These are phyloP conservation scores for Strix uralensis DNA, from an alignment of 2,113 vertebrate genomes.

Conservation along the genomic window DNA sequence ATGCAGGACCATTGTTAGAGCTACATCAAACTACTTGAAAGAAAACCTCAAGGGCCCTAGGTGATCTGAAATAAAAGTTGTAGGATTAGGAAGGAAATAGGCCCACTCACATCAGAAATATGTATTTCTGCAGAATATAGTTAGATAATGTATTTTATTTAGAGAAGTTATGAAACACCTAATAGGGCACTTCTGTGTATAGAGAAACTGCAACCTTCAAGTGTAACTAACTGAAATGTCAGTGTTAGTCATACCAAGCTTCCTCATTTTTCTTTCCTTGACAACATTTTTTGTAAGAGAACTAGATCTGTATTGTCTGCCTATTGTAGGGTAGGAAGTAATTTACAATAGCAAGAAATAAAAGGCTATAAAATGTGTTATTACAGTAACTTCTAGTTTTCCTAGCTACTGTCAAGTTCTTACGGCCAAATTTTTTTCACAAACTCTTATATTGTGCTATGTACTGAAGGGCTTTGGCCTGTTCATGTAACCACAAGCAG, in stretches of 20 bases:
- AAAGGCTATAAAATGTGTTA: background rate
- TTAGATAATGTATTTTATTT: background rate
- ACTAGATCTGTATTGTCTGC: background rate
- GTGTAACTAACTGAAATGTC: constrained; percentile 3
- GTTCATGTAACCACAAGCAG: background rate
- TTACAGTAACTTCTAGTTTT: background rate
- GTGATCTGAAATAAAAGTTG: background rate
- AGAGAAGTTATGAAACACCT: background rate
- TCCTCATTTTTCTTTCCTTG: constrained; percentile 3
- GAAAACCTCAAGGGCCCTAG: background rate
- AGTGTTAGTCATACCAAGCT: background rate
- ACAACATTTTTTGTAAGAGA: background rate
- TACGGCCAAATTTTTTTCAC: background rate
- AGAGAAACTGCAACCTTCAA: background rate
- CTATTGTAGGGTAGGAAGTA: background rate
- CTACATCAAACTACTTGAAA: background rate
- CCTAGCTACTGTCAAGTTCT: background rate
- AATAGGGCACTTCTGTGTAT: background rate
- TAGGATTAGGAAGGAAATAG: background rate
- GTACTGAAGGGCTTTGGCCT: background rate
- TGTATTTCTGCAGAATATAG: background rate
- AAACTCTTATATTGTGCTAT: background rate
- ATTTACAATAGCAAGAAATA: constrained; percentile 22
- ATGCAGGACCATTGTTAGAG: background rate
- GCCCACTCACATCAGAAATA: background rate